A percentile compares a stretch with the other conserved stretches of the same genome.
Conservation (phyloP, 2,797 vertebrate species). For the Liasis olivaceus region DNA sequence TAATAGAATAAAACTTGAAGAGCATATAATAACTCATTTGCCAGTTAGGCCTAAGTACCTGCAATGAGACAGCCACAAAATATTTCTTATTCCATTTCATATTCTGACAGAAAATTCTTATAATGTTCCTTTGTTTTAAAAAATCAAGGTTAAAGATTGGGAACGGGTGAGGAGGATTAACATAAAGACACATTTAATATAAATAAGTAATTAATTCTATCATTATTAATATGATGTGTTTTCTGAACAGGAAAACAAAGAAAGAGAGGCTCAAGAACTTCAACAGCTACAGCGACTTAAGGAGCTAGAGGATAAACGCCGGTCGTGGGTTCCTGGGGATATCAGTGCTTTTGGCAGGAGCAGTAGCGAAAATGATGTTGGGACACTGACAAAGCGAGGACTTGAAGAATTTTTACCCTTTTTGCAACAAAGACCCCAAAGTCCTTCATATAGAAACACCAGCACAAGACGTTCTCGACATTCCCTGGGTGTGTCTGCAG, state of each 20-base stretch:
- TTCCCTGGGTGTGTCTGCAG: slow-evolving; percentile 80
- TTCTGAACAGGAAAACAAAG: slow-evolving; percentile 84
- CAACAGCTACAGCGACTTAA: slow-evolving; percentile 82
- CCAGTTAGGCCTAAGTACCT: not conserved
- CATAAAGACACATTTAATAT: not conserved
- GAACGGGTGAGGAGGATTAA: slow-evolving; percentile 14
- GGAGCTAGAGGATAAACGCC: slow-evolving; percentile 88
- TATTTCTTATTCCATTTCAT: not conserved
- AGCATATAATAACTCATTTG: not conserved
- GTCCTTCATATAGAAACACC: slow-evolving; percentile 83
- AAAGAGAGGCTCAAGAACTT: slow-evolving; percentile 87
- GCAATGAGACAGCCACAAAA: not conserved
- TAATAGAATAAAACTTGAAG: not conserved
- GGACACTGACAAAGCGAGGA: slow-evolving; percentile 86
- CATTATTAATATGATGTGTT: slow-evolving; percentile 25
- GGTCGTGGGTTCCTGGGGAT: slow-evolving; percentile 80
- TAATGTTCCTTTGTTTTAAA: not conserved
- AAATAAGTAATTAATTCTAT: not conserved
- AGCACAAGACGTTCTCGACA: slow-evolving; percentile 88
- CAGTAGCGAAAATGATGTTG: slow-evolving; percentile 95
- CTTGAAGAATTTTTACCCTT: slow-evolving; percentile 82
- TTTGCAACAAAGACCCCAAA: slow-evolving; percentile 84
- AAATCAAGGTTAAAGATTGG: not conserved
- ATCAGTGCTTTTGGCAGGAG: slow-evolving; percentile 86
- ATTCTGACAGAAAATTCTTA: slow-evolving; percentile 11